Evolutionary conservation across 2,113 vertebrate genomes (phyloP), one percentile per base, ranked within the genome.

Genomic region (Mastomys coucha): DNA sequence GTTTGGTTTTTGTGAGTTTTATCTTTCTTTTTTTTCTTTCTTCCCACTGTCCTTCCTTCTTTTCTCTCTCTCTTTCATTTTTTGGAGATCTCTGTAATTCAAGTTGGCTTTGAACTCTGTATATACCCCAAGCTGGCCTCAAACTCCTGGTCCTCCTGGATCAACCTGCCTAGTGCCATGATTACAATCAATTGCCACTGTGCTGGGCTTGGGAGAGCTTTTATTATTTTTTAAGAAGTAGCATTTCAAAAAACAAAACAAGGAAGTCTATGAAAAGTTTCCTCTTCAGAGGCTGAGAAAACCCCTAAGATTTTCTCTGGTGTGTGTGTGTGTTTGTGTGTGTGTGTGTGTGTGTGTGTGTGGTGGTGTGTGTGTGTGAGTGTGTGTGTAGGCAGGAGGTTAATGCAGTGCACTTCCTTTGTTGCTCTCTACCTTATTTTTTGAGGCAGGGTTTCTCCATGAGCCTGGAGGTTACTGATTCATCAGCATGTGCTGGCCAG

Each of bases 21-120:
- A 3, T 24, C 4, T 9, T 11, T 31, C 24, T 6, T 24, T 22
- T 0, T 73, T 17, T 39, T 2, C 39, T 20, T 39, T 13, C n/a
- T n/a, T 36, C 22, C 26, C 26, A 28, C 6, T 14, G 13, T 16
- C 39, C 42, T 22, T 22, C 42, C 49, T 12, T 17, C 24, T 39
- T 39, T 39, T 16, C 39, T 39, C 24, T 78, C 45, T 45, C 45
- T 51, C 8, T 7, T 53, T 20, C 7, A 3, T 53, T 20, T 3
- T 31, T 12, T 51, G 9, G 11, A 39, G 53, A 10, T 60, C 36
- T 84, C 26, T 28, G 22, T 42, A 84, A 63, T 42, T 56, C 22
- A 22, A 39, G 33, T 58, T 82, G 53, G 20, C 53, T 33, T 58
- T n/a, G 53, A 82, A 82, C 78, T 58, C 49, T 80, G 28, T 53